Base-by-base conservation (phyloP, 2,888 invertebrate species). In the Lamellibrachia satsuma region DNA sequence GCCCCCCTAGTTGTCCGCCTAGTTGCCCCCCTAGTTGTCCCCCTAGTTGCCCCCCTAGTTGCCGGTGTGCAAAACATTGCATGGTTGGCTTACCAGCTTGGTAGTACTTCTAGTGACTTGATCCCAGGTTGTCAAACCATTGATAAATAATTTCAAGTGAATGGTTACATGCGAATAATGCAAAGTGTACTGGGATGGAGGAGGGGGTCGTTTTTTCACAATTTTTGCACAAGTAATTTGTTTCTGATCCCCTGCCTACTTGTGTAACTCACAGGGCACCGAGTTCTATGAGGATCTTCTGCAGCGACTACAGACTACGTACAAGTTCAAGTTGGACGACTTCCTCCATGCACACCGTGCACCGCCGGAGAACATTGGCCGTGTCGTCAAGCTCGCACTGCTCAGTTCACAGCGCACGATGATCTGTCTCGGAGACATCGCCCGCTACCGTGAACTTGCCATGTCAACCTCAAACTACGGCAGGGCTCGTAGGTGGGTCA, bases 391-490 rank as follows among this genome's bases (percentile, higher is more conserved):
- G 97, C 97, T 98, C 94, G 98, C 98, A 3, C 97, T 98, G 96
- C 97, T 98, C 94, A 98, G 98, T 93, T 98, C 98, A 3, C 99
- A 99, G 96, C 98, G 99, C 95, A 97, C 98, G 94, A 98, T 98
- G 95, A 97, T 99, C 92, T 98, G 98, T 96, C 97, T 99, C 95
- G 99, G 99, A 1, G 99, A 99, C 97, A 97, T 99, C 95, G 98
- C 98, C 22, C 97, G 99, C 93, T 99, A 99, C 97, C 98, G 98
- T 96, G 98, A 98, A 96, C 98, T 98, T 97, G 98, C 98, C 90
- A 98, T 98, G 94, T 98, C 98, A 95, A 98, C 98, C 0, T 97
- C 97, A 93, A 98, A 98, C 97, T 98, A 98, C 96, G 98, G 98
- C 94, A 97, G 97, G 96, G 98, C 98, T 52, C 97, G 97, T 95